Conservation (phyloP, 2,113 vertebrate species). For the Thunnus maccoyii region DNA sequence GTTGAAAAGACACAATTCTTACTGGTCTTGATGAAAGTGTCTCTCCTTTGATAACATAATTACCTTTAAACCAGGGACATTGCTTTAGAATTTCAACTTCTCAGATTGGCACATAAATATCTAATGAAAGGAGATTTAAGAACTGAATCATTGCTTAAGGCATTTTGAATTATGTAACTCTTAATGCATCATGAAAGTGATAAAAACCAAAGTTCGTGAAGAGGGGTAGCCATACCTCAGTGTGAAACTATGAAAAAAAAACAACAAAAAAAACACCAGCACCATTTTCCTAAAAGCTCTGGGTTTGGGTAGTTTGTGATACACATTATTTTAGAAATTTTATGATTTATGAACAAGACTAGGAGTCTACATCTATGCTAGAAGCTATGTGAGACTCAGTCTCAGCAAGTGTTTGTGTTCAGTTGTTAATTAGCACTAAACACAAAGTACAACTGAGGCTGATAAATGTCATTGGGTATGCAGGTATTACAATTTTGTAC, state of each 20-base stretch:
- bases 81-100: neutral
- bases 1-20: neutral
- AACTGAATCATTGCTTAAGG: neutral
- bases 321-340: too few relatives aligned
- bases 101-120: neutral
- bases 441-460: too few relatives aligned
- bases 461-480: too few relatives aligned
- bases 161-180: constrained; percentile 24
- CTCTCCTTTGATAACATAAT: neutral
- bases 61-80: too few relatives aligned
- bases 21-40: neutral
- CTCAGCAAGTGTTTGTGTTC: too few relatives aligned
- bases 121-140: neutral
- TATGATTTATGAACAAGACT: too few relatives aligned
- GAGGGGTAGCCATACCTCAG: neutral
- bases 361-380: too few relatives aligned
- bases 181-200: neutral
- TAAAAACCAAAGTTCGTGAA: neutral
- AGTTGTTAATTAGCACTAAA: too few relatives aligned
- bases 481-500: too few relatives aligned
- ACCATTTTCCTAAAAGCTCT: too few relatives aligned
- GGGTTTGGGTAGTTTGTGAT: too few relatives aligned
- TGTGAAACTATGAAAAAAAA: neutral
- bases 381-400: too few relatives aligned
- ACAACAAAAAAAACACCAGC: neutral